Evolutionary conservation across 2,797 vertebrate species (phyloP).

Genomic region (Cephalopachus bancanus): DNA sequence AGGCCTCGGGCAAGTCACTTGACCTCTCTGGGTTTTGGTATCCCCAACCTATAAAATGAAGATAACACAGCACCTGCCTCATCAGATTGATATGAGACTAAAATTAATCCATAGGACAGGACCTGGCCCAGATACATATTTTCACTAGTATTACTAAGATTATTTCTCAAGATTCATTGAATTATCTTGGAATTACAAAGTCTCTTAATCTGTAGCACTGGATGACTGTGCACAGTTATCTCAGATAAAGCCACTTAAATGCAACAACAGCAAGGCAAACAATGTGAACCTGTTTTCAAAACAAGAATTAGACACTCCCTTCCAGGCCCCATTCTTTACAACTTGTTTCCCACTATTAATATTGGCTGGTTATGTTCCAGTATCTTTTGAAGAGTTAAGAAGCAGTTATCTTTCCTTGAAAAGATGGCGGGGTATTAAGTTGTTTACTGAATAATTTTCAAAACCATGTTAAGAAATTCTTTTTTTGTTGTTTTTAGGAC

Average conservation of each 20-base stretch:
- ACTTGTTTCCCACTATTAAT: neutral
- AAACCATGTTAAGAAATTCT: neutral
- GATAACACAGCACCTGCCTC: neutral
- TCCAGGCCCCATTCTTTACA: neutral
- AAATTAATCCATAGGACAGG: neutral
- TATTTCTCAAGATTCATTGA: neutral
- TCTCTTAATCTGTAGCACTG: neutral
- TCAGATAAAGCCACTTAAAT: neutral
- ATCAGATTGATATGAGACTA: neutral
- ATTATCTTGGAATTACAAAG: neutral
- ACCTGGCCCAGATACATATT: neutral
- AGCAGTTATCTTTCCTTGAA: neutral
- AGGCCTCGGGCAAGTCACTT: neutral
- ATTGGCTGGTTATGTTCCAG: accelerated
- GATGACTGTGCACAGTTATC: neutral
- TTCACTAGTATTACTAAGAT: neutral
- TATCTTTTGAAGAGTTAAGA: neutral
- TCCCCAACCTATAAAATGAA: neutral
- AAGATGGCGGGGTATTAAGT: neutral
- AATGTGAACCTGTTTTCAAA: neutral
- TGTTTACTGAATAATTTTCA: neutral
- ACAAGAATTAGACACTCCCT: neutral
- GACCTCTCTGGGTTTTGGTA: neutral
- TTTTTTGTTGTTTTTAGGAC: constrained; percentile 86
- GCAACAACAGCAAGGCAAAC: neutral